Evolutionary conservation across 2,888 invertebrate species (phyloP), one percentile per base, ranked within the genome.

Genomic region (Acholoe squamosa): DNA sequence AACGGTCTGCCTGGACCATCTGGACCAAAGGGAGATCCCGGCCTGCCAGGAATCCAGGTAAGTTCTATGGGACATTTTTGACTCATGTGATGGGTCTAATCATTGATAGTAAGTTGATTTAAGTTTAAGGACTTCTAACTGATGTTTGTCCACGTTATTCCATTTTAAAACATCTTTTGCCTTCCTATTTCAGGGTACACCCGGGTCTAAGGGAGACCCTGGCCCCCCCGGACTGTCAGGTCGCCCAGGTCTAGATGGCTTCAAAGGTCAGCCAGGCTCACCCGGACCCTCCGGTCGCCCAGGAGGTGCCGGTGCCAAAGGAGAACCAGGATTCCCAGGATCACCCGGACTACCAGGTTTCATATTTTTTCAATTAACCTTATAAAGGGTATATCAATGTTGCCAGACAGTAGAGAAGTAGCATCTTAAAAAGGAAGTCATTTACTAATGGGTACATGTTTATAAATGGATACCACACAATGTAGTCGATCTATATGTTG

Each of bases 181-280:
- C 10, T 43, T 10, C 43, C 10, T 10, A 3, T 43, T 43, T 43
- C 43, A 52, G 67, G 90, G 90, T 28, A 86, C 56, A 12, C 84
- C 86, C n/a, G 91, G 91, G 22, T 33, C 84, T 14, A 89, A 91
- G 51, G 91, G 91, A 67, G 91, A 56, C 28, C 91, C 90, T 33
- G 91, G 95, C 76, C 14, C 89, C 54, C 51, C 52, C 56, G 92
- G 92, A 7, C 76, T 33, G 31, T 25, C 51, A 34, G 92, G 92
- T 25, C 84, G 33, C 28, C 77, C 84, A 1, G 92, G 92, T n/a
- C 76, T 76, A 19, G 43, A 89, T n/a, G 92, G 92, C 88, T 33
- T 28, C 10, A 89, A 43, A 1, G 92, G 92, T 43, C 54, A 77
- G 7, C 31, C 84, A 0, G 92, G 92, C 61, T n/a, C 52, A 12